Percentiles rank a stretch among this genome's conserved stretches.
Evolutionary conservation across 2,797 vertebrate species (phyloP).

Genomic region (Enoplosus armatus): DNA sequence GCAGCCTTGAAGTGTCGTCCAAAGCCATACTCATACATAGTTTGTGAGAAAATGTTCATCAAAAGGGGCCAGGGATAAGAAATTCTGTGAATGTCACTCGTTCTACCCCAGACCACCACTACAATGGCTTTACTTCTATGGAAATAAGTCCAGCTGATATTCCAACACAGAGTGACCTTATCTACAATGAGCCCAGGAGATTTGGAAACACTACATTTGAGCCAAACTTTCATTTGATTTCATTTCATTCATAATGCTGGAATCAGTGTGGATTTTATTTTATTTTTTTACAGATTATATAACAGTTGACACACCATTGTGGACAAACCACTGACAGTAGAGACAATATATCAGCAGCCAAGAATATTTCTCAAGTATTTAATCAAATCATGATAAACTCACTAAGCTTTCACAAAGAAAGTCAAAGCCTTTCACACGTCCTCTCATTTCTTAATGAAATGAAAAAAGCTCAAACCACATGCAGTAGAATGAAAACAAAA

Average conservation of each 20-base stretch:
- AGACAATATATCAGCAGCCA: background rate
- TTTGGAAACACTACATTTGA: constrained; percentile 15
- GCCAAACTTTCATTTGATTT: constrained; percentile 16
- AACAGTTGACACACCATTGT: background rate
- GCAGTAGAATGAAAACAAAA: background rate
- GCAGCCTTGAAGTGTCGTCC: constrained; percentile 12
- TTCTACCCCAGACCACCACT: background rate
- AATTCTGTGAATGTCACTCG: constrained; percentile 10
- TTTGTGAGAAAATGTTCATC: constrained; percentile 6
- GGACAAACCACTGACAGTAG: background rate
- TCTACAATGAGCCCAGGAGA: constrained; percentile 8
- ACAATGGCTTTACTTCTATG: constrained; percentile 25
- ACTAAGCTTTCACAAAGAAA: background rate
- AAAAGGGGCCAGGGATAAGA: constrained; percentile 7
- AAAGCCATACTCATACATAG: background rate
- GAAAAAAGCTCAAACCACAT: background rate
- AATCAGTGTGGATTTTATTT: constrained; percentile 2
- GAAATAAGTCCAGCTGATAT: constrained; percentile 29
- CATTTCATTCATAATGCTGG: constrained; percentile 1
- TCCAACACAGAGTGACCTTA: constrained; percentile 23
- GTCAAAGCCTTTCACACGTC: background rate
- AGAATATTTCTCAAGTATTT: constrained; percentile 1
- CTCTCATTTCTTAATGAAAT: background rate
- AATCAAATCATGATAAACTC: background rate
- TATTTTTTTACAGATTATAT: background rate